A percentile compares a stretch with the other conserved stretches of the same genome.
Conservation (phyloP, 2,888 invertebrate species). For the Idaea aversata region DNA sequence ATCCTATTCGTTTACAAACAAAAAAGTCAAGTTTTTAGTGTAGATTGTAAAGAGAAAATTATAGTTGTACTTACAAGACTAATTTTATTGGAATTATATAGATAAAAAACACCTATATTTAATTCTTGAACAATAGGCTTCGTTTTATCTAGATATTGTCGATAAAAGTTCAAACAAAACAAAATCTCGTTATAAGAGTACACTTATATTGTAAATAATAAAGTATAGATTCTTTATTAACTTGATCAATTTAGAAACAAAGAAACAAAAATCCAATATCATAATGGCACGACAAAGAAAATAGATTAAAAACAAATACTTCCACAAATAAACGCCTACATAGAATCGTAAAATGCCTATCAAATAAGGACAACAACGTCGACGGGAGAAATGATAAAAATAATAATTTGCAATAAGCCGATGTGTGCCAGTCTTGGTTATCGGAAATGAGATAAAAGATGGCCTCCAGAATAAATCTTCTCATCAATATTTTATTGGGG, state of each 20-base stretch:
- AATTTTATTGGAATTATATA: too few species aligned
- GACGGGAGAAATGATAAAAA: background rate
- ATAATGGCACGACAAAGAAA: background rate
- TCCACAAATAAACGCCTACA: background rate
- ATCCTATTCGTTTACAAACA: too few species aligned
- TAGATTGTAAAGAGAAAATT: too few species aligned
- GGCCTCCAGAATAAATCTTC: background rate
- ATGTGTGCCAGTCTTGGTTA: background rate
- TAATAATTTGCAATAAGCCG: background rate
- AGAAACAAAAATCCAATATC: conserved; percentile 1
- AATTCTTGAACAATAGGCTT: too few species aligned
- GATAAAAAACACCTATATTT: too few species aligned
- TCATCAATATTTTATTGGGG: background rate
- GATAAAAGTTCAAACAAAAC: too few species aligned
- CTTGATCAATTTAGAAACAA: background rate
- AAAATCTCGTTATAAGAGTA: too few species aligned
- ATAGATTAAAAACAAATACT: background rate
- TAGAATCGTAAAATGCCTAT: background rate
- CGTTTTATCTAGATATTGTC: too few species aligned
- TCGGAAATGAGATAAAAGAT: background rate
- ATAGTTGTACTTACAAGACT: too few species aligned
- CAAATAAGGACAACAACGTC: background rate
- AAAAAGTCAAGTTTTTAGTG: too few species aligned
- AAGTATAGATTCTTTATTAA: background rate
- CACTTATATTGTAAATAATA: too few species aligned